phyloP scores from a whole-genome alignment of 2,113 vertebrate genomes.

The Psettodes erumei region DNA sequence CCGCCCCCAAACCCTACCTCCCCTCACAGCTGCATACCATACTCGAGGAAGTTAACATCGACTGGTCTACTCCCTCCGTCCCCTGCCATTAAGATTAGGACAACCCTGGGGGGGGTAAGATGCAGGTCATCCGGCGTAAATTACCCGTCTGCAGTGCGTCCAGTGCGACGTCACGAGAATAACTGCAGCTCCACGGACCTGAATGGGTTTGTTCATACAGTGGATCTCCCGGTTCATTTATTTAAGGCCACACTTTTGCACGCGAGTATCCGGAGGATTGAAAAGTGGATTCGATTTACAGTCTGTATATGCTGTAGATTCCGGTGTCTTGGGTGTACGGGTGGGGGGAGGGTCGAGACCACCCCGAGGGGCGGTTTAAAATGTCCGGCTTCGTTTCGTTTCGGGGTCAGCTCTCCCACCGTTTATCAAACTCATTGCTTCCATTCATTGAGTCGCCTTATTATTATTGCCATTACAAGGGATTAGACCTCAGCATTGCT shows the following conservation, averaged over 20 bases:
- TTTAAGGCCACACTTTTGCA: not conserved
- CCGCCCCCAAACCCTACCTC: conserved; percentile 17
- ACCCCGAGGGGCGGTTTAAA: conserved; percentile 57
- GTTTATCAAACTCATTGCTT: conserved; percentile 67
- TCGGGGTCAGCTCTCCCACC: conserved; percentile 49
- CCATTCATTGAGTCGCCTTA: conserved; percentile 58
- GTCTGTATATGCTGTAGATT: conserved; percentile 22
- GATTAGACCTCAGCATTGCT: conserved; percentile 59
- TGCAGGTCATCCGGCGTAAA: conserved; percentile 71
- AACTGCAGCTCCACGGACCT: conserved; percentile 2
- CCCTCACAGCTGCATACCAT: conserved; percentile 63
- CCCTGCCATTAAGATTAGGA: conserved; percentile 75
- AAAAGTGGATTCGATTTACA: conserved; percentile 47
- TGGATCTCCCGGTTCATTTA: conserved; percentile 15
- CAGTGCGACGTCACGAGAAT: conserved; percentile 57
- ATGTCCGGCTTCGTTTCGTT: conserved; percentile 36
- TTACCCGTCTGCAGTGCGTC: conserved; percentile 65
- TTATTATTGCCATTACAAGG: conserved; percentile 74
- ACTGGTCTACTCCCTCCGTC: conserved; percentile 60
- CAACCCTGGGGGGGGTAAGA: conserved; percentile 59
- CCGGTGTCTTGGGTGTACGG: conserved; percentile 26
- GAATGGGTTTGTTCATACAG: not conserved
- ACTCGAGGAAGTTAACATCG: conserved; percentile 66
- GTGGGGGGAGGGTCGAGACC: conserved; percentile 59
- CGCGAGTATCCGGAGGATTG: conserved; percentile 3